phyloP scores from a whole-genome alignment of 2,888 invertebrate genomes.

The Thereva nobilitata region DNA sequence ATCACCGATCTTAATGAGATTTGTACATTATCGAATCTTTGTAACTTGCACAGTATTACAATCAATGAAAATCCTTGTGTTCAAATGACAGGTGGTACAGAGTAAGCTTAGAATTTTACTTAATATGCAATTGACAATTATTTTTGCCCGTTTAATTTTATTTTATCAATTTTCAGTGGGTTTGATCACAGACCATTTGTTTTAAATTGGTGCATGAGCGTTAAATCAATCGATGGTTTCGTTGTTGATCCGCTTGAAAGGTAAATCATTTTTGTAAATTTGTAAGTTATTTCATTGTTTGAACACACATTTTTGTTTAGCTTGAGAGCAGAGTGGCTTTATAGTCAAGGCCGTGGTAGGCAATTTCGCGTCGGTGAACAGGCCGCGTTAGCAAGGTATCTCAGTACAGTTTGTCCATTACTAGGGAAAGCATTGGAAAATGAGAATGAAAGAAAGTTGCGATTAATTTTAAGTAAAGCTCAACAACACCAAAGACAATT shows the following conservation, averaged over 20 bases:
- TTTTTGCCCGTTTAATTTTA: not conserved
- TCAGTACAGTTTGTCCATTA: conserved; percentile 80
- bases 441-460: conserved; percentile 83
- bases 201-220: conserved; percentile 89
- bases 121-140: conserved; percentile 8
- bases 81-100: conserved; percentile 72
- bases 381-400: conserved; percentile 76
- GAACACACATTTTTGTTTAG: conserved; percentile 58
- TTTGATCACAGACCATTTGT: conserved; percentile 92
- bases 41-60: conserved; percentile 77
- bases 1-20: conserved; percentile 86
- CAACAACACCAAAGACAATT: conserved; percentile 87
- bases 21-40: conserved; percentile 76
- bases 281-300: conserved; percentile 42
- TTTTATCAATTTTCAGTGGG: conserved; percentile 63
- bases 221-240: conserved; percentile 86
- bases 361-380: conserved; percentile 88
- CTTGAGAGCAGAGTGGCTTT: conserved; percentile 92
- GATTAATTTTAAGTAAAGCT: conserved; percentile 85
- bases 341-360: conserved; percentile 90
- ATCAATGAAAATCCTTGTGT: conserved; percentile 88
- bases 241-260: conserved; percentile 89
- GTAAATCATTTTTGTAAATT: conserved; percentile 51
- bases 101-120: conserved; percentile 61
- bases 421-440: conserved; percentile 81